Evolutionary conservation across 2,888 invertebrate genomes (phyloP).

Genomic region (Thera britannica): DNA sequence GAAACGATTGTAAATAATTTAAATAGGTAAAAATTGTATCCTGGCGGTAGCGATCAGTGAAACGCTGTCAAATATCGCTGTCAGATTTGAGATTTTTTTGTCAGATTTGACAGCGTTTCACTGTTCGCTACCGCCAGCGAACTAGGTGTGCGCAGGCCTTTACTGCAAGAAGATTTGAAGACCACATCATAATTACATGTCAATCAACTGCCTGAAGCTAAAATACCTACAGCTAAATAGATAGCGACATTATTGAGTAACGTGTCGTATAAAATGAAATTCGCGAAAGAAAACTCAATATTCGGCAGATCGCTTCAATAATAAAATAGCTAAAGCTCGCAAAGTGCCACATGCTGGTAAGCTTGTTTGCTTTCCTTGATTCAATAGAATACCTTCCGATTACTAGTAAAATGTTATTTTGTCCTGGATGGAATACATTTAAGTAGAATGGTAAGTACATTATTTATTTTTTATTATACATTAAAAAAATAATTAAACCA

Average conservation of each 20-base stretch:
- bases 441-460: background rate
- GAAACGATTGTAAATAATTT: too few species aligned
- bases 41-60: too few species aligned
- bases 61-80: too few species aligned
- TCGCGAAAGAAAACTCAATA: constrained; percentile 32
- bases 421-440: background rate
- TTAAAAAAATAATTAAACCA: too few species aligned
- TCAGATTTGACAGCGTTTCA: too few species aligned
- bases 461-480: background rate
- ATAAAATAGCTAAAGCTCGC: constrained; percentile 33
- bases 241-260: constrained; percentile 27
- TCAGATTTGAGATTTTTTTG: too few species aligned
- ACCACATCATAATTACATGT: too few species aligned
- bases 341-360: constrained; percentile 35
- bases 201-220: background rate
- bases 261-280: constrained; percentile 31
- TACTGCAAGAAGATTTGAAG: too few species aligned
- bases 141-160: too few species aligned
- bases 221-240: constrained; percentile 3
- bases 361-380: constrained; percentile 25
- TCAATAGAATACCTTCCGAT: constrained; percentile 15
- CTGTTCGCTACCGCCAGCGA: too few species aligned
- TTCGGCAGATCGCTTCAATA: constrained; percentile 32
- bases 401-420: constrained; percentile 4
- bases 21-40: too few species aligned